Conservation (phyloP, 2,797 vertebrate species). For the Myotis pilosus region DNA sequence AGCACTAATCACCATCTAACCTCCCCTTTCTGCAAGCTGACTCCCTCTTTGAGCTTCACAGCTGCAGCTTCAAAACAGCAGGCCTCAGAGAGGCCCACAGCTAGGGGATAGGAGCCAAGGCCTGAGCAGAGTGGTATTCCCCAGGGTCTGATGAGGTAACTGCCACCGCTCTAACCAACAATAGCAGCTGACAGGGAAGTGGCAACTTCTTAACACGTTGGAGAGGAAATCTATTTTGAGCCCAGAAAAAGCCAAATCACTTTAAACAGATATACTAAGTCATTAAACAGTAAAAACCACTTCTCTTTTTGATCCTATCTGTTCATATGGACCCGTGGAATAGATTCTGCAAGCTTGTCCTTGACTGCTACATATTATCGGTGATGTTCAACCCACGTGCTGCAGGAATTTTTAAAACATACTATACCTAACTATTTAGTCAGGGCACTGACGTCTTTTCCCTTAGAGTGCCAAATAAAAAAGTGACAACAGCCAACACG, state of each 20-base stretch:
- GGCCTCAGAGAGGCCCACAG: constrained; percentile 54
- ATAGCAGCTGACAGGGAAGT: not conserved
- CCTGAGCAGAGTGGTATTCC: not conserved
- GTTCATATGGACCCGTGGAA: not conserved
- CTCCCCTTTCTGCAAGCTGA: constrained; percentile 65
- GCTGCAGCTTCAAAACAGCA: constrained; percentile 68
- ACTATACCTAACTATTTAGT: not conserved
- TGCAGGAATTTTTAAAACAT: not conserved
- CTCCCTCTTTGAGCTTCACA: constrained; percentile 73
- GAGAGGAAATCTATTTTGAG: not conserved
- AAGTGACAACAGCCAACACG: not conserved
- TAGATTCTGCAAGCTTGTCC: constrained; percentile 1
- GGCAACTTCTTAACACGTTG: not conserved
- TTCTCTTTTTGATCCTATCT: not conserved
- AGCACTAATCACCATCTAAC: constrained; percentile 71
- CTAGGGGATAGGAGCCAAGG: constrained; percentile 50
- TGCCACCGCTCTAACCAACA: constrained; percentile 14
- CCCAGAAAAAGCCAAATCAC: not conserved
- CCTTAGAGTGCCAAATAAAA: not conserved
- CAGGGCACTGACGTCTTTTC: not conserved
- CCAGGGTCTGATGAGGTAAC: not conserved
- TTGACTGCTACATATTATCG: not conserved
- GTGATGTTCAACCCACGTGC: not conserved
- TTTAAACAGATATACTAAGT: not conserved
- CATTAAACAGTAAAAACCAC: not conserved